Percentiles rank a stretch among this genome's conserved stretches.
These are phyloP conservation scores for Aethes cnicana DNA, from an alignment of 2,888 invertebrate species.

Conservation along the genomic window DNA sequence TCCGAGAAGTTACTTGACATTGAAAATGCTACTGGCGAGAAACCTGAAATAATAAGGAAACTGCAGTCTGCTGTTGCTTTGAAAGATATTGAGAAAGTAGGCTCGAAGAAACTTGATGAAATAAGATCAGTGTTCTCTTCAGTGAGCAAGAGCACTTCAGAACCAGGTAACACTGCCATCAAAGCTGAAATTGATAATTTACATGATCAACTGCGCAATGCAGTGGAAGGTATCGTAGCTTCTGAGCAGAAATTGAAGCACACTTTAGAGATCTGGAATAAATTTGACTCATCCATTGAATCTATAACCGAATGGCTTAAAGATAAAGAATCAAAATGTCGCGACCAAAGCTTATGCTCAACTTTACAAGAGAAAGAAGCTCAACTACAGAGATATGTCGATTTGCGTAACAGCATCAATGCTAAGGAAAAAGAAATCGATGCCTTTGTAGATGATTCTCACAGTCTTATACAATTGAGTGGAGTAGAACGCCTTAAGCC, in stretches of 20 bases:
- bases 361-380: conserved; percentile 90
- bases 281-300: conserved; percentile 92
- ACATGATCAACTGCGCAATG: conserved; percentile 85
- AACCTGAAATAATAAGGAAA: conserved; percentile 89
- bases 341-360: conserved; percentile 92
- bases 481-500: conserved; percentile 93
- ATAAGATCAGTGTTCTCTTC: conserved; percentile 85
- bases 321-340: conserved; percentile 90
- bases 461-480: conserved; percentile 91
- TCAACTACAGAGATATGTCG: conserved; percentile 87
- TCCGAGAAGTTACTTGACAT: conserved; percentile 91
- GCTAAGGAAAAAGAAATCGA: conserved; percentile 93
- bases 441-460: conserved; percentile 94
- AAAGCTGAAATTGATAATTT: conserved; percentile 88
- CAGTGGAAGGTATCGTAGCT: conserved; percentile 85
- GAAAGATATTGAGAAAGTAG: conserved; percentile 85
- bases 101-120: conserved; percentile 85
- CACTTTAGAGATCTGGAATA: conserved; percentile 91
- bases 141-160: conserved; percentile 90
- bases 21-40: conserved; percentile 92
- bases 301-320: conserved; percentile 93
- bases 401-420: conserved; percentile 88
- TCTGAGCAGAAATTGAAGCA: conserved; percentile 88
- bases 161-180: conserved; percentile 88
- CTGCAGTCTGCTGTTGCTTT: conserved; percentile 85